Percentiles rank a stretch among this genome's conserved stretches.
These are phyloP conservation scores for Anhinga rufa DNA, from an alignment of 2,113 vertebrate species.

Conservation along the genomic window DNA sequence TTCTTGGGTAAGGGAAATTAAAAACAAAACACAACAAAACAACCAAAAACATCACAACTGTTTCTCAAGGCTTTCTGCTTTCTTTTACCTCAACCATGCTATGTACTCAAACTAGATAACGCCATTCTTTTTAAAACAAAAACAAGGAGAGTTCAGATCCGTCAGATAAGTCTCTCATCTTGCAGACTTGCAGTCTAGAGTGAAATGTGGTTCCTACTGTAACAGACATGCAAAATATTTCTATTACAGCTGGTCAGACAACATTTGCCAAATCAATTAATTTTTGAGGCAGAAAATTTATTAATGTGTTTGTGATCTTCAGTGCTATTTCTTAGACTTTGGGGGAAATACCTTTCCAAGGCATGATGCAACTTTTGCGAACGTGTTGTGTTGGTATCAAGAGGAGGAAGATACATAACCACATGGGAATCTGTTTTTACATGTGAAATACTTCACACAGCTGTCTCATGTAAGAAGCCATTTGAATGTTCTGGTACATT, in stretches of 20 bases:
- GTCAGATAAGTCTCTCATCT: accelerated
- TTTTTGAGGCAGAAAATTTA: background rate
- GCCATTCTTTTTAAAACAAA: no score
- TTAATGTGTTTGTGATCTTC: accelerated
- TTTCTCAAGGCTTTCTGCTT: background rate
- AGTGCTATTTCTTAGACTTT: accelerated
- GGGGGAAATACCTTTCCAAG: background rate
- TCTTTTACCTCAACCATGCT: background rate
- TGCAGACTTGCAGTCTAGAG: background rate
- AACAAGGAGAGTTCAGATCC: no score
- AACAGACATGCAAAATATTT: background rate
- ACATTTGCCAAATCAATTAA: accelerated
- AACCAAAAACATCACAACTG: accelerated
- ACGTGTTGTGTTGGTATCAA: accelerated
- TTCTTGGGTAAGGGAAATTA: background rate
- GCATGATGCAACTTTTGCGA: accelerated
- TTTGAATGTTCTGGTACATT: background rate
- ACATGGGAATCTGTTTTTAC: background rate
- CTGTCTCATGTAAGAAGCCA: background rate
- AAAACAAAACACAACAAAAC: background rate
- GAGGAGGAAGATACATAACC: background rate
- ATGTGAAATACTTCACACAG: background rate
- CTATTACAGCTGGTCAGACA: background rate
- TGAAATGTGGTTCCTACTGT: accelerated
- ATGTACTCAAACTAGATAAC: accelerated